A percentile compares a stretch with the other conserved stretches of the same genome.
Conservation (phyloP, 2,888 invertebrate species). For the Sarcophaga caerulescens region DNA sequence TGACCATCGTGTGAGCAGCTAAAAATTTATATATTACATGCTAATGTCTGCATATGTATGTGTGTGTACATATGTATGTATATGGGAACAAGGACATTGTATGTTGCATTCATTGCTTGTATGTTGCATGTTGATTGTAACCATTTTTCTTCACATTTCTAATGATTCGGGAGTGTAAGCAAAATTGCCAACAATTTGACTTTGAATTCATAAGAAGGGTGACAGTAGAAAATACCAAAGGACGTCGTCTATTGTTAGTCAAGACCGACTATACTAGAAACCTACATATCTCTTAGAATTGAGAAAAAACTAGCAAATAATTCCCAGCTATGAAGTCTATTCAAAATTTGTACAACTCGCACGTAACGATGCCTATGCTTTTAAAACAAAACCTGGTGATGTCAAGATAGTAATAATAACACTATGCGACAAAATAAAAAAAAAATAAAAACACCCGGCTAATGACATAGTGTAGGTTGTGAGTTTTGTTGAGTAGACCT, state of each 20-base stretch:
- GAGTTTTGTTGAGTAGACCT: too few species aligned
- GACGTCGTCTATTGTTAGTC: neutral
- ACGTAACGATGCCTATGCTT: constrained; percentile 84
- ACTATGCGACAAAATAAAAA: too few species aligned
- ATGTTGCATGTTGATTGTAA: constrained; percentile 23
- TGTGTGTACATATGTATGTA: neutral
- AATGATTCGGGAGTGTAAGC: constrained; percentile 27
- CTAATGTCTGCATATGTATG: neutral
- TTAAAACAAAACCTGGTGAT: constrained; percentile 86
- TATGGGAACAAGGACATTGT: neutral
- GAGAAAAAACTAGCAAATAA: constrained; percentile 79
- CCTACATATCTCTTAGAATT: too few species aligned
- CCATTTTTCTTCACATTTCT: neutral
- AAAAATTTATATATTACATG: neutral
- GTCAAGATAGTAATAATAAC: constrained; percentile 76
- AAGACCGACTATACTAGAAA: too few species aligned
- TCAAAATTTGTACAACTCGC: constrained; percentile 84
- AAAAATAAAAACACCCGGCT: too few species aligned
- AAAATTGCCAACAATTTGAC: constrained; percentile 56
- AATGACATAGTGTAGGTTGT: too few species aligned
- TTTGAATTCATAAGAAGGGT: constrained; percentile 42
- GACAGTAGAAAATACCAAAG: neutral
- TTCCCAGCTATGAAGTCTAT: constrained; percentile 87
- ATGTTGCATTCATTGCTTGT: neutral
- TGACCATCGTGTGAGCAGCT: neutral